A percentile compares a stretch with the other conserved stretches of the same genome.
phyloP scores from a whole-genome alignment of 2,797 vertebrate species.

The Orientallactaga sibirica region DNA sequence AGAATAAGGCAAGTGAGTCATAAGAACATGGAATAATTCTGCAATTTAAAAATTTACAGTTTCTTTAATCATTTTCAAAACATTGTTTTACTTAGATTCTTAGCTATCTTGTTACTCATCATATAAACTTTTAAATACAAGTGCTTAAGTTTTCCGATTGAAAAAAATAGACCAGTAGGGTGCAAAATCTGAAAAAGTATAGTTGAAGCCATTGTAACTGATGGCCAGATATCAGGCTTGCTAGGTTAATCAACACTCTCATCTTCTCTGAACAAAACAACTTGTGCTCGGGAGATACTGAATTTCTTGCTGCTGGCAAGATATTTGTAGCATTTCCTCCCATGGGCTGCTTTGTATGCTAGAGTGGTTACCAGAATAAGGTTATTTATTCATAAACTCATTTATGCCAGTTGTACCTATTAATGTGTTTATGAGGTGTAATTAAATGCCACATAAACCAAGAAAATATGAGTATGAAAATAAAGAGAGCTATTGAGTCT shows the following conservation, averaged over 20 bases:
- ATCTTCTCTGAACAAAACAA: not conserved
- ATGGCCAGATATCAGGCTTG: not conserved
- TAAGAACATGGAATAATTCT: not conserved
- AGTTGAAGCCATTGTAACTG: not conserved
- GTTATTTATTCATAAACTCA: constrained; percentile 67
- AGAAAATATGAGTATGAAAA: constrained; percentile 61
- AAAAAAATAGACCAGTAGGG: constrained; percentile 38
- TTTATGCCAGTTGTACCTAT: constrained; percentile 63
- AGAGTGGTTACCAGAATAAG: constrained; percentile 29
- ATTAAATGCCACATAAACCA: constrained; percentile 67
- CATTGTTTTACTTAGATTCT: not conserved
- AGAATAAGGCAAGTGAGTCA: not conserved
- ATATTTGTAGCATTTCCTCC: not conserved
- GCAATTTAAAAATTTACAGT: not conserved
- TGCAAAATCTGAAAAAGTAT: not conserved
- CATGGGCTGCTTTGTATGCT: constrained; percentile 13
- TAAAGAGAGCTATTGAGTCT: constrained; percentile 36
- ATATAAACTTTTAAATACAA: constrained; percentile 17
- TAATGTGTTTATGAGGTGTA: constrained; percentile 67
- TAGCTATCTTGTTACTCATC: constrained; percentile 41
- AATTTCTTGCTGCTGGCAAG: not conserved
- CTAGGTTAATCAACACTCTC: constrained; percentile 3
- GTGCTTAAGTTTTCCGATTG: not conserved
- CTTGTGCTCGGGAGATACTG: not conserved
- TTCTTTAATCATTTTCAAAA: constrained; percentile 1